phyloP scores from a whole-genome alignment of 2,113 vertebrate genomes.

The Irena cyanogastra region DNA sequence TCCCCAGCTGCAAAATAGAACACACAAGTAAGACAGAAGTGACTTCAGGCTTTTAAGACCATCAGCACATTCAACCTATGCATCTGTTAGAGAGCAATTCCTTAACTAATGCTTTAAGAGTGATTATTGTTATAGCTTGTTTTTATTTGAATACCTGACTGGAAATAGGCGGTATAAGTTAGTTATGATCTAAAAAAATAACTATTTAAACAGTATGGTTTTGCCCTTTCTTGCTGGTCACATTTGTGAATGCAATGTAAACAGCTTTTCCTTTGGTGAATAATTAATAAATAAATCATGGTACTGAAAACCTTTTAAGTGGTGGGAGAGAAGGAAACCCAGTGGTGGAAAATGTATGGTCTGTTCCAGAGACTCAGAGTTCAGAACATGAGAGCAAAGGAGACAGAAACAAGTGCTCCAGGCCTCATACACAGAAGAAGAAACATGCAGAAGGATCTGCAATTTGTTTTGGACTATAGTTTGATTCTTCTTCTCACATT shows the following conservation, averaged over 20 bases:
- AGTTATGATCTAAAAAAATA: background rate
- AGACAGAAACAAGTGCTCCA: background rate
- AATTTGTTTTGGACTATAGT: background rate
- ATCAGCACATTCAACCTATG: background rate
- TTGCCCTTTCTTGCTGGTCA: background rate
- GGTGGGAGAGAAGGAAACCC: background rate
- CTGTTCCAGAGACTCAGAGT: background rate
- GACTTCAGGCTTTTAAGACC: background rate
- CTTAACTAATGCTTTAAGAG: background rate
- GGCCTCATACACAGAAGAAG: background rate
- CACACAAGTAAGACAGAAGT: background rate
- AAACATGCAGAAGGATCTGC: background rate
- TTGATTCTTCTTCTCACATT: background rate
- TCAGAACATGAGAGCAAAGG: background rate
- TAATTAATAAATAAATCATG: conserved; percentile 17
- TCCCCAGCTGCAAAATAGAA: background rate
- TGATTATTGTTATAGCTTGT: background rate
- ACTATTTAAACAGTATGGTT: background rate
- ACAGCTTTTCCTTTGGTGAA: background rate
- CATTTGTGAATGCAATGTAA: background rate
- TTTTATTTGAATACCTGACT: background rate
- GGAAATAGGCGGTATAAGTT: background rate
- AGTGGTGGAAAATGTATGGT: background rate
- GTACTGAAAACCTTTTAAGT: background rate
- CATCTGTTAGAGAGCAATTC: background rate